These are phyloP conservation scores for Salmo trutta DNA, from an alignment of 2,797 vertebrate species.

Conservation along the genomic window DNA sequence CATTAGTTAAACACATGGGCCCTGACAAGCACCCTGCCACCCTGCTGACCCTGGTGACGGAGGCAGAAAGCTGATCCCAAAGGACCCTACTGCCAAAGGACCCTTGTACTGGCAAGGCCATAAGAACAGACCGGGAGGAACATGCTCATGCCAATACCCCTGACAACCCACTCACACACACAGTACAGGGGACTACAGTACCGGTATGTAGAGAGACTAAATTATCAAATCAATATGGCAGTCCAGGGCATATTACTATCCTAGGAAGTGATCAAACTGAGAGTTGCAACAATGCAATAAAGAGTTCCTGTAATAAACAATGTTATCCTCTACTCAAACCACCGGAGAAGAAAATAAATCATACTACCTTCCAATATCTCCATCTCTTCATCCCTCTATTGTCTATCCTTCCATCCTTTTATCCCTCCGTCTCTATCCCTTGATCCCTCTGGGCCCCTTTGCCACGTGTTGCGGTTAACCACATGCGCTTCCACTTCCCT, in stretches of 20 bases:
- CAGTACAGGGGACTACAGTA: neutral
- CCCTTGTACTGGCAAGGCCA: neutral
- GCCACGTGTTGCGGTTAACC: slow-evolving; percentile 24
- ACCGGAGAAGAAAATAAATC: no score
- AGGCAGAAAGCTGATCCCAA: slow-evolving; percentile 54
- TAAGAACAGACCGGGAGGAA: neutral
- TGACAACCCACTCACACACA: neutral
- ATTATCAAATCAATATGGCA: neutral
- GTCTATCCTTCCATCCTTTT: neutral
- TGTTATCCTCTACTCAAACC: no score
- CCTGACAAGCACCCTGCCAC: slow-evolving; percentile 39
- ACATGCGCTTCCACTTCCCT: slow-evolving; percentile 57
- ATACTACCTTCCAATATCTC: no score
- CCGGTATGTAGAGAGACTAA: neutral
- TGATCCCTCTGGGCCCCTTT: slow-evolving; percentile 6
- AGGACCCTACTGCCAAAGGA: slow-evolving; percentile 32
- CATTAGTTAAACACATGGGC: slow-evolving; percentile 28
- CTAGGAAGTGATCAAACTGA: neutral
- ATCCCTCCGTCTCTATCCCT: neutral
- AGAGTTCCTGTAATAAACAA: no score
- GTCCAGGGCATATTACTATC: neutral
- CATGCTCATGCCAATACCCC: slow-evolving; percentile 9
- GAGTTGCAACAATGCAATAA: no score
- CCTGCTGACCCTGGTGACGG: slow-evolving; percentile 43
- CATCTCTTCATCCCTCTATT: no score